A percentile compares a stretch with the other conserved stretches of the same genome.
These are phyloP conservation scores for Sinella curviseta DNA, from an alignment of 1,140 invertebrate genomes.

Conservation along the genomic window DNA sequence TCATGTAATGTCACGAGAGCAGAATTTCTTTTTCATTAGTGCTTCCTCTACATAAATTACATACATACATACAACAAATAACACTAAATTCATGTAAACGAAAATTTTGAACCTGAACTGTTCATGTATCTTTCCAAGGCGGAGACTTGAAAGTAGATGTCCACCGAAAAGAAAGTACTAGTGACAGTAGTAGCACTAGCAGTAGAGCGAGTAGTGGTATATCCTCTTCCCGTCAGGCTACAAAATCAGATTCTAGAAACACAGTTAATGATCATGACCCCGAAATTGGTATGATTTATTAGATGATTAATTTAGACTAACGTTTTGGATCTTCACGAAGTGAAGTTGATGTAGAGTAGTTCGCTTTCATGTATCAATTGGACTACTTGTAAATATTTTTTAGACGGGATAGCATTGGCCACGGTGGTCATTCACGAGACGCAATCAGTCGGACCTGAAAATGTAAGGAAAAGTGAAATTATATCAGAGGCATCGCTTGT, in stretches of 20 bases:
- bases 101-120: background rate
- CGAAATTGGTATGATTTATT: background rate
- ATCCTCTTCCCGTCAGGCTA: constrained; percentile 22
- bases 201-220: constrained; percentile 27
- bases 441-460: background rate
- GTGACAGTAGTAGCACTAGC: constrained; percentile 63
- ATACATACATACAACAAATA: no score
- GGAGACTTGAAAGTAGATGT: constrained; percentile 86
- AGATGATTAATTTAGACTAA: background rate
- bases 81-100: no score
- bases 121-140: constrained; percentile 49
- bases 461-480: background rate
- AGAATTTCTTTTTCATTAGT: background rate
- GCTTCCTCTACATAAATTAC: no score
- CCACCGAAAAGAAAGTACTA: constrained; percentile 85
- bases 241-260: constrained; percentile 30
- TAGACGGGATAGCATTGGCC: background rate
- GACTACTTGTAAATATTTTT: background rate
- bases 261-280: constrained; percentile 11
- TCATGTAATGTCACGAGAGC: background rate
- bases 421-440: background rate
- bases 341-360: background rate
- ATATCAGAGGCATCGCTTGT: background rate
- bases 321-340: background rate
- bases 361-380: background rate